These are phyloP conservation scores for Buathra laborator DNA, from an alignment of 2,888 invertebrate genomes.

Conservation along the genomic window DNA sequence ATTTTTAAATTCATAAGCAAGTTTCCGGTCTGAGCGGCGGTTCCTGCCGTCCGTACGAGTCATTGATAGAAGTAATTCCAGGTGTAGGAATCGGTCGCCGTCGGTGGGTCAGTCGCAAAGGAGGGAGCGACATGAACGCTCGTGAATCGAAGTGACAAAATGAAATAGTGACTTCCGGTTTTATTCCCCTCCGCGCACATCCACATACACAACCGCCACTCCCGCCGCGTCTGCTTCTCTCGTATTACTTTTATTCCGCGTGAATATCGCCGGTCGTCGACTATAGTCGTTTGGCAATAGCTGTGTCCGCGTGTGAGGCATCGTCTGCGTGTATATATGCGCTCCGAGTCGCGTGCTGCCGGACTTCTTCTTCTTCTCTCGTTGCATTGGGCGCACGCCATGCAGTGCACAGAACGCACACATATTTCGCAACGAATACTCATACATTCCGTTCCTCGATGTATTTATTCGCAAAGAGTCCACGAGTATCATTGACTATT, in stretches of 20 bases:
- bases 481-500: slow-evolving; percentile 43
- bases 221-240: slow-evolving; percentile 16
- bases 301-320: background rate
- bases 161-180: slow-evolving; percentile 61
- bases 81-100: slow-evolving; percentile 33
- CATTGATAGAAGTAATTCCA: slow-evolving; percentile 45
- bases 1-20: background rate
- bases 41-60: slow-evolving; percentile 14
- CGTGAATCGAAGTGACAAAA: slow-evolving; percentile 57
- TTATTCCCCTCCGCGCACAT: background rate
- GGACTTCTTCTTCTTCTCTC: slow-evolving; percentile 14
- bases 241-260: slow-evolving; percentile 44
- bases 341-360: slow-evolving; percentile 39
- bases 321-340: background rate
- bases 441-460: background rate
- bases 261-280: slow-evolving; percentile 27
- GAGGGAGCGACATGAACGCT: background rate
- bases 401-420: slow-evolving; percentile 4
- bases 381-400: slow-evolving; percentile 30
- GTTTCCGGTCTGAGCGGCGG: slow-evolving; percentile 9
- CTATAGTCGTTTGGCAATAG: slow-evolving; percentile 19
- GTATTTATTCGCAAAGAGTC: slow-evolving; percentile 7
- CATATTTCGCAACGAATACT: background rate
- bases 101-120: background rate
- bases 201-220: background rate